Evolutionary conservation across 2,888 invertebrate species (phyloP), one percentile per base, ranked within the genome.

Genomic region (Standfussiana lucernea): DNA sequence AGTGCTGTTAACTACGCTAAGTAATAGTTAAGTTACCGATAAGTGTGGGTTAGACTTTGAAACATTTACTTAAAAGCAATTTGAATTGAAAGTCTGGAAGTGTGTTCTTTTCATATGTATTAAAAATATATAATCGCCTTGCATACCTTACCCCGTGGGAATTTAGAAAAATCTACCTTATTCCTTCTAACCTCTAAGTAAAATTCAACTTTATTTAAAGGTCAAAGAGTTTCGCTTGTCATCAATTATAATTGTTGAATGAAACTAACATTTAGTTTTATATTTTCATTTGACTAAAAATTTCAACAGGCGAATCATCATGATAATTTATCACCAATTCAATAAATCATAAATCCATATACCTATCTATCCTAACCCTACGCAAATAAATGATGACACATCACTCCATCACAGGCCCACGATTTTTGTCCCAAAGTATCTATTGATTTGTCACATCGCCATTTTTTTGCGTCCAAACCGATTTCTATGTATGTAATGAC

Each of bases 401-500:
- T 72, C 69, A 62, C 28, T 82, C 61, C 61, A 24, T 37, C 56
- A 24, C 59, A 45, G 53, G 65, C n/a, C 37, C 67, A 47, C 53
- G 18, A 77, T 71, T 75, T 75, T 85, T 72, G 53, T 61, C 28
- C 28, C 66, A 50, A 70, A 72, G 37, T 75, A 65, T 65, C 67
- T 56, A 78, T 78, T 65, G 82, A 71, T 68, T 45, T 21, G 75
- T 75, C 72, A 64, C 28, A 42, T 42, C 28, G 13, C 53, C 21
- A 65, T 70, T 75, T 71, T 78, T 83, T 75, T 65, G 53, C 70
- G 42, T 61, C 40, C n/a, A 68, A 67, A 50, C 67, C 75, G 72
- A 84, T 84, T 64, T 84, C 56, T 62, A 65, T n/a, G 72, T 66
- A 69, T 24, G 69, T 69, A 69, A 77, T 74, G 77, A 69, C 69